Evolutionary conservation across 2,888 invertebrate species (phyloP).

Genomic region (Cantharis flavilabris): DNA sequence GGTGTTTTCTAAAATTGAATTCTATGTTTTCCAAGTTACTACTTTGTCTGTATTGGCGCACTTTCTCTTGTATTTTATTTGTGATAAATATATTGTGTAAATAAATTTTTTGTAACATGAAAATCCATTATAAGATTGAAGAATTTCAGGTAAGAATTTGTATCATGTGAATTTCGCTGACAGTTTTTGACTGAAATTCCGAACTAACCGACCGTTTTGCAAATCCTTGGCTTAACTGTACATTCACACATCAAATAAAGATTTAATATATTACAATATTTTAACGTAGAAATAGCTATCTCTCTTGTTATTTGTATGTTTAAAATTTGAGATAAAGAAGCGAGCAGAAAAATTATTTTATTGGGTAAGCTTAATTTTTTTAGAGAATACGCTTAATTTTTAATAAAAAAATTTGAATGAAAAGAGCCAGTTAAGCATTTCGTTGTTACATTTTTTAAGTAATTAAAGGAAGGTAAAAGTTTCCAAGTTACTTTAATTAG

Average conservation of each 20-base stretch:
- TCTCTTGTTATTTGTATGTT: neutral
- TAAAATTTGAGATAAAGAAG: neutral
- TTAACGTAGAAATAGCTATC: neutral
- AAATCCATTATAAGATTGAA: neutral
- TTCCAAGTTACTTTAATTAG: neutral
- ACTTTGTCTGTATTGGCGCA: conserved; percentile 23
- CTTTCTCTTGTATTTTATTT: neutral
- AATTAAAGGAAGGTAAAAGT: neutral
- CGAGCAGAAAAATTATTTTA: neutral
- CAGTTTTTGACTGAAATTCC: neutral
- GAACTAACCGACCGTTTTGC: neutral
- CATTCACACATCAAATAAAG: neutral
- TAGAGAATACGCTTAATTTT: neutral
- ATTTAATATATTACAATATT: neutral
- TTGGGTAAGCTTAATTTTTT: neutral
- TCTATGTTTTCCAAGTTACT: conserved; percentile 27
- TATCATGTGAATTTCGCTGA: neutral
- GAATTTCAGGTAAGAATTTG: neutral
- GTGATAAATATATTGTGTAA: neutral
- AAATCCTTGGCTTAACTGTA: neutral
- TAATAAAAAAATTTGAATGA: neutral
- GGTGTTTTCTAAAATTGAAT: conserved; percentile 29
- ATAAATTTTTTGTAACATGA: neutral
- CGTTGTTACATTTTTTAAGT: neutral
- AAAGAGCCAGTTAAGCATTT: neutral